Base-by-base conservation (phyloP, 2,113 vertebrate species). In the Indicator maculatus region DNA sequence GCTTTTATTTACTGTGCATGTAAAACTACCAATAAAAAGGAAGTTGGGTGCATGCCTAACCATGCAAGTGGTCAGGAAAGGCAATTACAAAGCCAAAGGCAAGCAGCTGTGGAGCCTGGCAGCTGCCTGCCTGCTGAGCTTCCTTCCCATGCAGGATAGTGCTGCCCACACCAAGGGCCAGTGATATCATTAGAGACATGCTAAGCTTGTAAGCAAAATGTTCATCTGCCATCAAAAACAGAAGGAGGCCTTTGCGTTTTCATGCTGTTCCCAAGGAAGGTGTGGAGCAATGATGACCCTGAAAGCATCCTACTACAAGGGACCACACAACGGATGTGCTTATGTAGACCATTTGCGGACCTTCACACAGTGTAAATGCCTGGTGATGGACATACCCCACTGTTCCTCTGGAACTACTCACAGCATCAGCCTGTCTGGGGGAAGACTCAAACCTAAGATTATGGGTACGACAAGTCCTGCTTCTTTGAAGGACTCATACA, bases 251-350 rank as follows among this genome's bases (percentile, higher is more conserved):
- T 65, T 71, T 71, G n/a, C 31, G 11, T 63, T 77, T 63, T 16
- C 30, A 15, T 6, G 12, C 9, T 60, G 24, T 9, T 60, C 4
- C 39, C 16, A 61, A 56, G 6, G 8, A 17, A 61, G 26, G 19
- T 66, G 21, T 0, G 0, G 23, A 36, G 16, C 47, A 77, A 28
- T 0, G 1, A 21, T 28, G 10, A 63, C 33, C 45, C 28, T 64
- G 60, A 85, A 63, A 60, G 20, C 5, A 20, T 77, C 17, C 31
- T 84, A 61, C 24, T 52, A 11, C 11, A 39, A 52, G 31, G 7
- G 30, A 30, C 3, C 8, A 4, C 27, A 8, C 16, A 53, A 71
- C 18, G 8, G 9, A 41, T 14, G 15, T 20, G 9, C 16, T 76
- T n/a, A 12, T 6, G 9, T 5, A 30, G 31, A 61, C 24, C 45